These are phyloP conservation scores for Dipus sagitta DNA, from an alignment of 2,797 vertebrate species.

Conservation along the genomic window DNA sequence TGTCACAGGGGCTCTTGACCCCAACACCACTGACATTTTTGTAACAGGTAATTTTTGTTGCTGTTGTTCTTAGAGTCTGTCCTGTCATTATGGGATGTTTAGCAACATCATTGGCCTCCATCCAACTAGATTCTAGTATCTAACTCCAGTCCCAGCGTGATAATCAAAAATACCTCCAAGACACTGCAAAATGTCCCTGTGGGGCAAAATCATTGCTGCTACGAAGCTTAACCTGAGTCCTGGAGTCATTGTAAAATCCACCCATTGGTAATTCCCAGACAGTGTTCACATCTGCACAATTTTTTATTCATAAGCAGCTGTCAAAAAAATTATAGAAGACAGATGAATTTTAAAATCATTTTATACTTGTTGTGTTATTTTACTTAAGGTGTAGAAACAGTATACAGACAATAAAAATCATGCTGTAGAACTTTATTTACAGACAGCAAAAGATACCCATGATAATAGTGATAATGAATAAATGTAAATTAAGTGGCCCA, in stretches of 20 bases:
- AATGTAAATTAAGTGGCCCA: not conserved
- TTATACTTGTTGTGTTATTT: constrained; percentile 36
- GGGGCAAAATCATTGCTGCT: not conserved
- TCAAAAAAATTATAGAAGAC: not conserved
- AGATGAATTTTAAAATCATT: not conserved
- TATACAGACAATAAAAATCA: not conserved
- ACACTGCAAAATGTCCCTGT: not conserved
- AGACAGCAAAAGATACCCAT: constrained; percentile 2
- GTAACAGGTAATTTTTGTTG: not conserved
- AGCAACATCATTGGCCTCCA: not conserved
- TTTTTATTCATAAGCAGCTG: not conserved
- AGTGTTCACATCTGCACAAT: not conserved
- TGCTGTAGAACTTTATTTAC: not conserved
- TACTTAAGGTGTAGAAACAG: not conserved
- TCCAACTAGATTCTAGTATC: not conserved
- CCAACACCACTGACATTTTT: not conserved
- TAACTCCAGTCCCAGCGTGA: not conserved
- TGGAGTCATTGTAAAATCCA: not conserved
- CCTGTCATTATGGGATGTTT: not conserved
- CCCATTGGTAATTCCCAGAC: not conserved
- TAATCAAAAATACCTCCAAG: not conserved
- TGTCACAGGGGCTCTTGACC: not conserved
- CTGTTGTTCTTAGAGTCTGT: not conserved
- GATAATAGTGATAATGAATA: constrained; percentile 12
- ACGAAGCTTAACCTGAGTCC: not conserved